These are phyloP conservation scores for Drosophila varians DNA, from an alignment of 1,140 invertebrate genomes.

Conservation along the genomic window DNA sequence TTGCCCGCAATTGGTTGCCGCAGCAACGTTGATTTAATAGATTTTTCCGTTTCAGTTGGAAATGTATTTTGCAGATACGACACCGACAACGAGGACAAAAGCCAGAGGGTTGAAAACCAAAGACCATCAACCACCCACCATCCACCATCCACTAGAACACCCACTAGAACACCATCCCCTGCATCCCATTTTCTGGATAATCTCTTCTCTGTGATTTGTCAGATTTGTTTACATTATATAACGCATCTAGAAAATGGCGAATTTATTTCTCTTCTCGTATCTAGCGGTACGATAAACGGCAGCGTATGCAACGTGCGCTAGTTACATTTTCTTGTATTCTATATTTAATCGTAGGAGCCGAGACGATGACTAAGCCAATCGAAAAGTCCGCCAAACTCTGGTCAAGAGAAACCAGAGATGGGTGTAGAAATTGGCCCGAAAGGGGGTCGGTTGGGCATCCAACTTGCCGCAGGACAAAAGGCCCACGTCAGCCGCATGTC, in stretches of 20 bases:
- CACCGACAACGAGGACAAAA: constrained; percentile 32
- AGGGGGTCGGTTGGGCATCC: constrained; percentile 36
- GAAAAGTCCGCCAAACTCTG: constrained; percentile 17
- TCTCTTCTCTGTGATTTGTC: constrained; percentile 35
- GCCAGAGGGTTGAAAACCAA: constrained; percentile 1
- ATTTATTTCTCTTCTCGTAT: no score
- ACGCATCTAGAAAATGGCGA: not conserved
- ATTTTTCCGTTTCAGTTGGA: constrained; percentile 78
- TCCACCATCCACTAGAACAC: constrained; percentile 17
- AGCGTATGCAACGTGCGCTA: no score
- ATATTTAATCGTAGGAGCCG: constrained; percentile 25
- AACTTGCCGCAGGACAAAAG: constrained; percentile 20
- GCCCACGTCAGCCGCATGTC: constrained; percentile 72
- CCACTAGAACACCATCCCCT: constrained; percentile 24
- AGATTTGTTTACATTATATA: not conserved
- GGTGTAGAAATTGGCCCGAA: not conserved
- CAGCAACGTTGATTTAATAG: constrained; percentile 83
- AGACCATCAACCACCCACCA: constrained; percentile 22
- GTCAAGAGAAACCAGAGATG: not conserved
- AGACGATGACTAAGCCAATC: constrained; percentile 35
- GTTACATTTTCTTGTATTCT: constrained; percentile 23
- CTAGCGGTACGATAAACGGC: no score
- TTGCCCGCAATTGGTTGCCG: constrained; percentile 82
- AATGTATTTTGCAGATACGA: constrained; percentile 77
- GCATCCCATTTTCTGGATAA: constrained; percentile 1